Evolutionary conservation across 2,113 vertebrate species (phyloP).

Genomic region (Lepus americanus): DNA sequence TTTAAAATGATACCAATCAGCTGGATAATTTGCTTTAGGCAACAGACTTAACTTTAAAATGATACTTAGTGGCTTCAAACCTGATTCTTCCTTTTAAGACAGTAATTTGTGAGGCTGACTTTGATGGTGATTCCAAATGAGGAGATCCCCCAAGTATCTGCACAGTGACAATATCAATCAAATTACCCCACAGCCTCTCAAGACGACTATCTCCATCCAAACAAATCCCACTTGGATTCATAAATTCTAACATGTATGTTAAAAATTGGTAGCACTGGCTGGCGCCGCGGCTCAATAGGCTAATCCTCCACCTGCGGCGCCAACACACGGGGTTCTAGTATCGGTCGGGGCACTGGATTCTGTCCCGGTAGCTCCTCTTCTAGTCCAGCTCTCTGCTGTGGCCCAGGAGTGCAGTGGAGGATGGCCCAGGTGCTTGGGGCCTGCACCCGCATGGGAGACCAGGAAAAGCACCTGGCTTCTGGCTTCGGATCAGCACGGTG

Average conservation of each 20-base stretch:
- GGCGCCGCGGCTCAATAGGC: too few relatives aligned
- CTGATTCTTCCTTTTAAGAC: neutral
- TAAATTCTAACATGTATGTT: neutral
- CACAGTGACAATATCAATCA: neutral
- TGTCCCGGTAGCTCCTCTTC: too few relatives aligned
- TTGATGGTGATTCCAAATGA: constrained; percentile 41
- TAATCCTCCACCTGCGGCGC: too few relatives aligned
- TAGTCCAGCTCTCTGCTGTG: too few relatives aligned
- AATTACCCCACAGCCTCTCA: constrained; percentile 13
- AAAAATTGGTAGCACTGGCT: neutral
- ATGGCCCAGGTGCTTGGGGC: too few relatives aligned
- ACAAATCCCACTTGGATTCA: neutral
- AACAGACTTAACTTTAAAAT: constrained; percentile 32
- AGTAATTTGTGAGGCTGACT: neutral
- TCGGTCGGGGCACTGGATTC: too few relatives aligned
- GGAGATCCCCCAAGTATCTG: constrained; percentile 1
- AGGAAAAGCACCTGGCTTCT: too few relatives aligned
- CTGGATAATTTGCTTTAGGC: neutral
- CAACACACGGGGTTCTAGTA: too few relatives aligned
- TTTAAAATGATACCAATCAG: constrained; percentile 13
- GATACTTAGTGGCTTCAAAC: constrained; percentile 34
- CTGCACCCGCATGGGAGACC: too few relatives aligned
- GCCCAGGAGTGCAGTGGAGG: too few relatives aligned
- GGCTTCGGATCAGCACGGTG: too few relatives aligned
- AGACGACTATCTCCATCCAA: neutral